Evolutionary conservation across 1,140 invertebrate genomes (phyloP).

Genomic region (Eriosoma lanigerum): DNA sequence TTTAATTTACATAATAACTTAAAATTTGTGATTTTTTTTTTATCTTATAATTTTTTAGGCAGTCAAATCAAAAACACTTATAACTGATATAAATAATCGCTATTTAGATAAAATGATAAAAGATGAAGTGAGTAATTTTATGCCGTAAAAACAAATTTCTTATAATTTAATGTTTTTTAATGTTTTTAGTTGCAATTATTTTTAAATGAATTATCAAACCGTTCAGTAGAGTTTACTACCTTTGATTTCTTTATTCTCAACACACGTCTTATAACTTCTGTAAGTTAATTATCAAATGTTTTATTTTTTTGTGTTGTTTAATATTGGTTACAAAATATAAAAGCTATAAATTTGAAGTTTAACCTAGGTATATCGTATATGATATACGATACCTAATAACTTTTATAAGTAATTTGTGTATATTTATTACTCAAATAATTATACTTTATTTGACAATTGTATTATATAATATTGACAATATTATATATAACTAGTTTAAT

Average conservation of each 20-base stretch:
- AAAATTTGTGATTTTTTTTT: no score
- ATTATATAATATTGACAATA: no score
- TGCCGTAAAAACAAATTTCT: background rate
- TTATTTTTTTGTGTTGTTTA: no score
- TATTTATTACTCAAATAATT: no score
- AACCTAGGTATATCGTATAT: no score
- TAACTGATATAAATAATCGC: constrained; percentile 3
- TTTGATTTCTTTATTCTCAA: constrained; percentile 43
- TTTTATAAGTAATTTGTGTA: no score
- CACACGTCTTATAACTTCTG: constrained; percentile 39
- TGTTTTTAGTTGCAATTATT: constrained; percentile 1
- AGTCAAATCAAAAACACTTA: background rate
- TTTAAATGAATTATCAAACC: constrained; percentile 35
- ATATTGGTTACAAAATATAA: no score
- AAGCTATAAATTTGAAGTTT: no score
- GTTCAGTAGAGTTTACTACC: constrained; percentile 25
- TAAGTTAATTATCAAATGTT: background rate
- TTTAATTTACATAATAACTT: no score
- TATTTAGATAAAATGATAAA: constrained; percentile 7
- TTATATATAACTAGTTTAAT: no score
- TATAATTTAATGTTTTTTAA: background rate
- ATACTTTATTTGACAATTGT: no score
- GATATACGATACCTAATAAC: no score
- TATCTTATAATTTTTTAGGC: background rate
- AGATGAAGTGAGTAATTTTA: constrained; percentile 35